These are phyloP conservation scores for Sphenodon punctatus DNA, from an alignment of 2,797 vertebrate genomes.

Conservation along the genomic window DNA sequence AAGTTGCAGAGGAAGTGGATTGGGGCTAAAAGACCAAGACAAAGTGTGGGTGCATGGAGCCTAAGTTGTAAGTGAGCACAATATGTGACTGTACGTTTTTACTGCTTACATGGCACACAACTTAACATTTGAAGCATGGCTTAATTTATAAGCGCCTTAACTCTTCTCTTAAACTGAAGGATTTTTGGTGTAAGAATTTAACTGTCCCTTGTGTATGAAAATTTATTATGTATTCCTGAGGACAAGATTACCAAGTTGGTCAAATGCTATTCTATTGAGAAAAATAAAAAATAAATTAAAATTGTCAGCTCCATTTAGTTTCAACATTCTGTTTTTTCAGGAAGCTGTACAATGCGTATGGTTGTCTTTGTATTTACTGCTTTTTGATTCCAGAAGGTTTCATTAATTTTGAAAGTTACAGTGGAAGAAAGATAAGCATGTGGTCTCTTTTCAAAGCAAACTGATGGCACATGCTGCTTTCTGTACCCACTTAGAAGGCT, in stretches of 20 bases:
- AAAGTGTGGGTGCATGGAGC: too few relatives aligned
- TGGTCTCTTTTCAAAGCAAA: background rate
- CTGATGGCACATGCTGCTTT: background rate
- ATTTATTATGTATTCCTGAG: background rate
- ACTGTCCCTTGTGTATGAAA: background rate
- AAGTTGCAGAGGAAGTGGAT: too few relatives aligned
- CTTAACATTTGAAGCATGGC: too few relatives aligned
- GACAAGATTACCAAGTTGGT: background rate
- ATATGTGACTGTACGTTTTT: too few relatives aligned
- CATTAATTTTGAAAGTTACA: background rate
- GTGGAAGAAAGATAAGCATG: background rate
- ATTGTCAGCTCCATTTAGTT: background rate
- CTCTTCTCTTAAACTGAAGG: too few relatives aligned
- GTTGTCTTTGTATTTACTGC: background rate
- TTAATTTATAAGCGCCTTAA: too few relatives aligned
- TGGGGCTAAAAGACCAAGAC: too few relatives aligned
- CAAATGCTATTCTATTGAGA: background rate
- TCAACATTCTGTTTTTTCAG: background rate
- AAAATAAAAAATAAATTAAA: background rate
- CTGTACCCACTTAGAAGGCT: background rate
- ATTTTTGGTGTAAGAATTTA: too few relatives aligned
- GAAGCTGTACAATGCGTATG: too few relatives aligned
- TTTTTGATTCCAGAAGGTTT: background rate
- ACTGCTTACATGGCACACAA: too few relatives aligned
- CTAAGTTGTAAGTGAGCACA: too few relatives aligned